Conservation (phyloP, 2,888 invertebrate species). For the Drosophila kambysellisi region DNA sequence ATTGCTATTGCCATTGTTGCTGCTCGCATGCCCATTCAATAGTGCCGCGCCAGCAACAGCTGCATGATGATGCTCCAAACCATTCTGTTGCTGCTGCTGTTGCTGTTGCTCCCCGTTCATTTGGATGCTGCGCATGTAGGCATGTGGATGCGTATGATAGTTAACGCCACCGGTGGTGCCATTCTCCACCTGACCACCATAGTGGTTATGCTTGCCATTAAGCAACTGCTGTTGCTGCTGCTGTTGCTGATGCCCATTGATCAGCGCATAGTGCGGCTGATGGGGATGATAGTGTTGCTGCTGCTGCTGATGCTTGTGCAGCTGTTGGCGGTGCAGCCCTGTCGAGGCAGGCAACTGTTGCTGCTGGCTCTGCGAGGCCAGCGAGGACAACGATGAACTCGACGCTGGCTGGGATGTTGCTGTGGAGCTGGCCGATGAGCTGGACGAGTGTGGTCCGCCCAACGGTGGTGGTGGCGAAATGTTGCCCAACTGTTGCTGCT, state of each 20-base stretch:
- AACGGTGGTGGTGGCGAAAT: slow-evolving; percentile 80
- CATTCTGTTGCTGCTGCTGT: slow-evolving; percentile 43
- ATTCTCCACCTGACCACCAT: slow-evolving; percentile 50
- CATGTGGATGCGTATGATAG: slow-evolving; percentile 59
- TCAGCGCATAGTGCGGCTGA: slow-evolving; percentile 62
- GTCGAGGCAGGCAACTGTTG: slow-evolving; percentile 69
- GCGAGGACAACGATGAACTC: slow-evolving; percentile 83
- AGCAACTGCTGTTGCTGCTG: slow-evolving; percentile 49
- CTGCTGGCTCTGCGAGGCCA: slow-evolving; percentile 83
- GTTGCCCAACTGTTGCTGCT: slow-evolving; percentile 75
- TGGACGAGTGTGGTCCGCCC: slow-evolving; percentile 77
- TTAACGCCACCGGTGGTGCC: slow-evolving; percentile 47
- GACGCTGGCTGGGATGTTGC: slow-evolving; percentile 84
- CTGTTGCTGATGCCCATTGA: slow-evolving; percentile 56
- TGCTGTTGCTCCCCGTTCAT: slow-evolving; percentile 59
- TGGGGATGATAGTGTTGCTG: slow-evolving; percentile 65
- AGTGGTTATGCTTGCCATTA: slow-evolving; percentile 64
- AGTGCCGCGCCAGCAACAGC: slow-evolving; percentile 38
- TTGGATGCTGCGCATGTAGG: slow-evolving; percentile 48
- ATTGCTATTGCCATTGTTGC: slow-evolving; percentile 60
- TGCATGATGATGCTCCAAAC: slow-evolving; percentile 54
- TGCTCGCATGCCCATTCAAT: slow-evolving; percentile 61
- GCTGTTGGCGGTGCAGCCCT: slow-evolving; percentile 65
- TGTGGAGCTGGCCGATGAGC: slow-evolving; percentile 83
- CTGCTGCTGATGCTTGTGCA: slow-evolving; percentile 75